A percentile compares a stretch with the other conserved stretches of the same genome.
phyloP scores from a whole-genome alignment of 1,140 invertebrate species.

The Drosophila ambigua region DNA sequence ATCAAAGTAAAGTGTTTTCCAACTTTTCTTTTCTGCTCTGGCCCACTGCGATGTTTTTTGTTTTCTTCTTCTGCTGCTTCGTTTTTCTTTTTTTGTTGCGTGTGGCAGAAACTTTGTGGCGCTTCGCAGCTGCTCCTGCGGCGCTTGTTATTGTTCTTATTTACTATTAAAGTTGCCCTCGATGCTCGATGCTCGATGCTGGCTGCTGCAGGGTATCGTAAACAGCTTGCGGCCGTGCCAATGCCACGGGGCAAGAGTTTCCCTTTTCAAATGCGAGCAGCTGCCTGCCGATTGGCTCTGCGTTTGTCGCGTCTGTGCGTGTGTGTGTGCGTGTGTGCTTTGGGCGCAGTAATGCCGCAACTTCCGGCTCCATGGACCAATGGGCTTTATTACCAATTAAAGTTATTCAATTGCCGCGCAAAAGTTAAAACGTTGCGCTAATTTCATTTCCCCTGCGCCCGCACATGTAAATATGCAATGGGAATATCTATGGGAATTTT shows the following conservation, averaged over 20 bases:
- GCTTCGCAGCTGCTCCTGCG: slow-evolving; percentile 63
- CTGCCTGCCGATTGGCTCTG: slow-evolving; percentile 49
- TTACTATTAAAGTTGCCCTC: slow-evolving; percentile 73
- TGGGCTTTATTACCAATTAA: slow-evolving; percentile 72
- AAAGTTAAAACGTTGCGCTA: slow-evolving; percentile 68
- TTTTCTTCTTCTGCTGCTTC: background rate
- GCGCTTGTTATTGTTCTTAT: slow-evolving; percentile 76
- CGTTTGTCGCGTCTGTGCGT: too few relatives aligned
- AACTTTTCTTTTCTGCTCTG: slow-evolving; percentile 52
- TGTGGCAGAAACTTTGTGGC: slow-evolving; percentile 48
- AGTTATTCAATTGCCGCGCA: slow-evolving; percentile 74
- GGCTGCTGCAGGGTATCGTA: slow-evolving; percentile 32
- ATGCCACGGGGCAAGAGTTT: slow-evolving; percentile 2
- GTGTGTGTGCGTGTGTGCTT: background rate
- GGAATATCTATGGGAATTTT: slow-evolving; percentile 42
- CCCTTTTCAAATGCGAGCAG: slow-evolving; percentile 48
- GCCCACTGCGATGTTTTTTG: slow-evolving; percentile 21
- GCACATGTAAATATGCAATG: slow-evolving; percentile 21
- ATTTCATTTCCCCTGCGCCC: slow-evolving; percentile 53
- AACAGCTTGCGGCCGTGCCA: slow-evolving; percentile 64
- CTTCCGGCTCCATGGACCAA: slow-evolving; percentile 52
- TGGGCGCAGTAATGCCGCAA: slow-evolving; percentile 46
- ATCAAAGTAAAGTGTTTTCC: slow-evolving; percentile 65
- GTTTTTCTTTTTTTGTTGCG: slow-evolving; percentile 11
- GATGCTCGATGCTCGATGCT: too few relatives aligned